A percentile compares a stretch with the other conserved stretches of the same genome.
phyloP scores from a whole-genome alignment of 2,797 vertebrate genomes.

The Eidolon dupreanum region DNA sequence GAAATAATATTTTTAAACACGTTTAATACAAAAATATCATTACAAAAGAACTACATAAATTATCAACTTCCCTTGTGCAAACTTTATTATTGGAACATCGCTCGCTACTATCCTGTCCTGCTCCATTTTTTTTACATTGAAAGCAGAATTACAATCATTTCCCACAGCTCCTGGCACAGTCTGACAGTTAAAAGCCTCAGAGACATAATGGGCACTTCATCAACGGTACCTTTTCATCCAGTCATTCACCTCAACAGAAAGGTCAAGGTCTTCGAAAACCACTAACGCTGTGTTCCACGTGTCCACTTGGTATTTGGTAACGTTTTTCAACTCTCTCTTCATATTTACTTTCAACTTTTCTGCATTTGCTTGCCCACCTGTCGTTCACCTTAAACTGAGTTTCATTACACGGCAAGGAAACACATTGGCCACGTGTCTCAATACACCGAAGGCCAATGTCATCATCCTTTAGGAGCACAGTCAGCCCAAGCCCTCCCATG shows the following conservation, averaged over 20 bases:
- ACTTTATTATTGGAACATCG: neutral
- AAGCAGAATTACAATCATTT: neutral
- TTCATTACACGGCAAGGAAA: neutral
- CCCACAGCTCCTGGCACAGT: neutral
- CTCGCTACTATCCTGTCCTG: neutral
- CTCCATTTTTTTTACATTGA: neutral
- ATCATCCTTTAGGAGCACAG: neutral
- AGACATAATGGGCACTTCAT: neutral
- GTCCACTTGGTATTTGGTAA: neutral
- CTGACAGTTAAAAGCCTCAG: neutral
- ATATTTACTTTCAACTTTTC: neutral
- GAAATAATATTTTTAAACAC: neutral
- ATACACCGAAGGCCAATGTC: neutral
- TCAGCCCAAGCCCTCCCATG: neutral
- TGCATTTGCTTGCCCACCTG: neutral
- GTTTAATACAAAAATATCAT: neutral
- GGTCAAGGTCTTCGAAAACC: too few species aligned
- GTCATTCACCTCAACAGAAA: neutral
- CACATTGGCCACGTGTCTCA: too few species aligned
- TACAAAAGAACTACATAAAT: neutral
- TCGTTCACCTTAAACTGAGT: neutral
- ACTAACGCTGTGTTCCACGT: rapidly evolving
- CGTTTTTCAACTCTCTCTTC: neutral
- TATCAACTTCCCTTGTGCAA: neutral
- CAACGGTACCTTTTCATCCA: neutral